Conservation (phyloP, 2,113 vertebrate species). For the Crocuta crocuta region DNA sequence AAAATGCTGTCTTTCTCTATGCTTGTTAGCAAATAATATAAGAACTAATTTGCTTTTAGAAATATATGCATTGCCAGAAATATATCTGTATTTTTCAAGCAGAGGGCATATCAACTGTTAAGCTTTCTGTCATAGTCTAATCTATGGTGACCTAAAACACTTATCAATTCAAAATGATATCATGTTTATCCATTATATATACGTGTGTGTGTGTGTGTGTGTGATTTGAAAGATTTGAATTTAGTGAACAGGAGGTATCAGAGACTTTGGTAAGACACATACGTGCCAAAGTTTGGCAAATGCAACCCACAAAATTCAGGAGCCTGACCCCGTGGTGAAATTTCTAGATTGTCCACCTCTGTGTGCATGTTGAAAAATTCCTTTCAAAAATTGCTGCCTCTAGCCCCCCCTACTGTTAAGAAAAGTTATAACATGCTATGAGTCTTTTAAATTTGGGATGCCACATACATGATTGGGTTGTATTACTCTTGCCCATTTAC, state of each 20-base stretch:
- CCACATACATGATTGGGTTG: not conserved
- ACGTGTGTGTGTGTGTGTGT: too few relatives aligned
- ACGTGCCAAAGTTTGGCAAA: not conserved
- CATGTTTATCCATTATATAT: not conserved
- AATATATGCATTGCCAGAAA: not conserved
- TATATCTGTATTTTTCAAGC: not conserved
- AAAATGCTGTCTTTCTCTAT: not conserved
- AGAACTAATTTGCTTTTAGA: not conserved
- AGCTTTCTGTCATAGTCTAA: not conserved
- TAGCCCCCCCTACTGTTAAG: not conserved
- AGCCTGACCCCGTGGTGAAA: not conserved
- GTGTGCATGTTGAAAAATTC: not conserved
- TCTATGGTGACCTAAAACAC: not conserved
- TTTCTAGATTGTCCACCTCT: not conserved
- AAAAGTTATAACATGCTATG: not conserved
- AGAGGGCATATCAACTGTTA: fast-evolving
- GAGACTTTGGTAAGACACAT: not conserved
- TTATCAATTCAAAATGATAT: not conserved
- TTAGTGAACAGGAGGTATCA: not conserved
- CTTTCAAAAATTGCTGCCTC: not conserved
- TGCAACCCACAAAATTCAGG: not conserved
- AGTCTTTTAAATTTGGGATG: not conserved
- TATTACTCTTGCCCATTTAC: not conserved
- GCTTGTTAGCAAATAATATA: not conserved
- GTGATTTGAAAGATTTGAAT: not conserved